Evolutionary conservation across 2,888 invertebrate species (phyloP).

Genomic region (Cabera pusaria): DNA sequence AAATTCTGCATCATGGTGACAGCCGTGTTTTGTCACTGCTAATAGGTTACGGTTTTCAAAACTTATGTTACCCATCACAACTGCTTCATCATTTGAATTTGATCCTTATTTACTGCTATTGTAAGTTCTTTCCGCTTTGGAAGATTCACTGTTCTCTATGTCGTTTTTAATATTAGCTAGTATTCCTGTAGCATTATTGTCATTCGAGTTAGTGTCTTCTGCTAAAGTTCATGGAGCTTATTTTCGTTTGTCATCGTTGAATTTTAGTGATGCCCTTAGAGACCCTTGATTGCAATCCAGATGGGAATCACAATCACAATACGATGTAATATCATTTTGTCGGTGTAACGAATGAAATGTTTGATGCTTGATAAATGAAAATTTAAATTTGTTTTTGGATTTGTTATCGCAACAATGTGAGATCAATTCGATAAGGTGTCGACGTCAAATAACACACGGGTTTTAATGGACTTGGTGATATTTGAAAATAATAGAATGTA

Average conservation of each 20-base stretch:
- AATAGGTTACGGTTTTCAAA: slow-evolving; percentile 69
- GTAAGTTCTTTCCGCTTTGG: too few species aligned
- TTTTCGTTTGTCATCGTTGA: not conserved
- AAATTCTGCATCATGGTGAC: slow-evolving; percentile 72
- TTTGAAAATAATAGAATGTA: slow-evolving; percentile 28
- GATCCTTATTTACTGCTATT: slow-evolving; percentile 11
- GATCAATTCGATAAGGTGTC: slow-evolving; percentile 46
- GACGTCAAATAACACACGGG: slow-evolving; percentile 23
- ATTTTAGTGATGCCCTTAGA: slow-evolving; percentile 8
- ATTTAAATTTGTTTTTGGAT: slow-evolving; percentile 65
- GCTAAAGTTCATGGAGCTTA: not conserved
- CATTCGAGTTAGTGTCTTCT: slow-evolving; percentile 6
- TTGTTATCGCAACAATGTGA: slow-evolving; percentile 53
- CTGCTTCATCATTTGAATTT: slow-evolving; percentile 9
- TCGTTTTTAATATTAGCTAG: slow-evolving; percentile 4
- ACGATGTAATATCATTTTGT: slow-evolving; percentile 68
- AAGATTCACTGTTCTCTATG: too few species aligned
- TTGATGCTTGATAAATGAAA: slow-evolving; percentile 67
- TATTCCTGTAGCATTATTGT: slow-evolving; percentile 2
- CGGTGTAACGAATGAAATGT: slow-evolving; percentile 63
- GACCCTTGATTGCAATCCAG: slow-evolving; percentile 33
- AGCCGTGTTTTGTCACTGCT: slow-evolving; percentile 74
- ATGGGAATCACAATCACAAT: slow-evolving; percentile 54
- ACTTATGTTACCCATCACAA: slow-evolving; percentile 50
- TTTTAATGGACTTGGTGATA: slow-evolving; percentile 27